These are phyloP conservation scores for Coregonus clupeaformis DNA, from an alignment of 2,113 vertebrate genomes.

Conservation along the genomic window DNA sequence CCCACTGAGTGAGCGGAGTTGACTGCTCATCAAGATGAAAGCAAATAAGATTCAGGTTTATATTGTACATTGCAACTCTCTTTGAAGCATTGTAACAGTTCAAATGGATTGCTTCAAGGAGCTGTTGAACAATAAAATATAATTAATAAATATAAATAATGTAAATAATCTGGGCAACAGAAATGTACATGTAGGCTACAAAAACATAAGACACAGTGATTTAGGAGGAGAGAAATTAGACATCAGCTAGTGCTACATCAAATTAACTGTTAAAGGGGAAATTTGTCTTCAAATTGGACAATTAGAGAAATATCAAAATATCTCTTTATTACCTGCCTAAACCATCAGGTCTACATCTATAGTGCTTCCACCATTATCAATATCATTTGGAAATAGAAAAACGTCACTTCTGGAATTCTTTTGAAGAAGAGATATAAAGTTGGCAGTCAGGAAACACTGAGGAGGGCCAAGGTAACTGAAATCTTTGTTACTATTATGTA, in stretches of 20 bases:
- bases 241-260: no score
- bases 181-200: no score
- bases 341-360: slow-evolving; percentile 20
- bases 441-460: slow-evolving; percentile 43
- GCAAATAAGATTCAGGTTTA: slow-evolving; percentile 5
- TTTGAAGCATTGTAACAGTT: slow-evolving; percentile 21
- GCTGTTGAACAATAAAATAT: slow-evolving; percentile 25
- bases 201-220: no score
- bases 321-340: no score
- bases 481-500: slow-evolving; percentile 20
- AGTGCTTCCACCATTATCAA: slow-evolving; percentile 38
- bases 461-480: slow-evolving; percentile 7
- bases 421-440: slow-evolving; percentile 67
- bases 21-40: background rate
- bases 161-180: background rate
- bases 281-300: no score
- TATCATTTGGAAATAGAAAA: slow-evolving; percentile 53
- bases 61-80: slow-evolving; percentile 58
- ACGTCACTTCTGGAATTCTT: slow-evolving; percentile 38
- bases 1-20: background rate
- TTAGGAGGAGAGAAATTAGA: no score
- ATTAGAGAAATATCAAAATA: no score
- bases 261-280: no score
- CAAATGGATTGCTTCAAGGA: slow-evolving; percentile 18
- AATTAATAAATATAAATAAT: background rate